Conservation (phyloP, 2,888 invertebrate genomes). For the Drosophila subsilvestris region DNA sequence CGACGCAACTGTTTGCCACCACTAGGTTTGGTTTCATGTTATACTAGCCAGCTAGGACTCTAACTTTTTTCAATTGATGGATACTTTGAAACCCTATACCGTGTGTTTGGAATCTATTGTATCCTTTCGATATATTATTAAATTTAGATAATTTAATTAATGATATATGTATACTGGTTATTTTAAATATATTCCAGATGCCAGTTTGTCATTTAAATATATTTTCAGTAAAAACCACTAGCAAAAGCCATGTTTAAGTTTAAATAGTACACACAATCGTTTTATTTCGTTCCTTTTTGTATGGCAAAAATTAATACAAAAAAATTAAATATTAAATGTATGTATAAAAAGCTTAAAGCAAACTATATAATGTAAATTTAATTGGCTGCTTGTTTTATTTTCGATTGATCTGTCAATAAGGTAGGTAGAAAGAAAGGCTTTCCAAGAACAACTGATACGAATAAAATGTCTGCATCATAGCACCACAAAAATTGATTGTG, state of each 20-base stretch:
- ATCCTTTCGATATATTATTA: no score
- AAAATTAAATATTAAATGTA: slow-evolving; percentile 70
- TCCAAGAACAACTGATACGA: slow-evolving; percentile 14
- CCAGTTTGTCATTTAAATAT: neutral
- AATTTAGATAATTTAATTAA: no score
- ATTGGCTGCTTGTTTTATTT: slow-evolving; percentile 56
- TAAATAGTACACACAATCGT: slow-evolving; percentile 76
- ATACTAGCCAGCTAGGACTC: no score
- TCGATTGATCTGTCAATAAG: slow-evolving; percentile 33
- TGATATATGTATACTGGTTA: no score
- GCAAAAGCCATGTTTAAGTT: neutral
- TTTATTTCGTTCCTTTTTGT: slow-evolving; percentile 75
- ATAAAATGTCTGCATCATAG: slow-evolving; percentile 46
- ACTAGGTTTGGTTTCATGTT: no score
- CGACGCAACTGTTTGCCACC: no score
- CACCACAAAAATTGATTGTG: slow-evolving; percentile 58
- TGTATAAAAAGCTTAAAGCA: slow-evolving; percentile 78
- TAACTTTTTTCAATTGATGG: no score
- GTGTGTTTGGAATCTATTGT: no score
- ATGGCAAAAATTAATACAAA: slow-evolving; percentile 78
- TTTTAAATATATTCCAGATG: neutral
- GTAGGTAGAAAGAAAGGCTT: slow-evolving; percentile 34
- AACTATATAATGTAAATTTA: slow-evolving; percentile 60
- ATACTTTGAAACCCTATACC: no score
- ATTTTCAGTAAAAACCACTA: neutral